A percentile compares a stretch with the other conserved stretches of the same genome.
Conservation (phyloP, 2,113 vertebrate species). For the Larimichthys crocea region DNA sequence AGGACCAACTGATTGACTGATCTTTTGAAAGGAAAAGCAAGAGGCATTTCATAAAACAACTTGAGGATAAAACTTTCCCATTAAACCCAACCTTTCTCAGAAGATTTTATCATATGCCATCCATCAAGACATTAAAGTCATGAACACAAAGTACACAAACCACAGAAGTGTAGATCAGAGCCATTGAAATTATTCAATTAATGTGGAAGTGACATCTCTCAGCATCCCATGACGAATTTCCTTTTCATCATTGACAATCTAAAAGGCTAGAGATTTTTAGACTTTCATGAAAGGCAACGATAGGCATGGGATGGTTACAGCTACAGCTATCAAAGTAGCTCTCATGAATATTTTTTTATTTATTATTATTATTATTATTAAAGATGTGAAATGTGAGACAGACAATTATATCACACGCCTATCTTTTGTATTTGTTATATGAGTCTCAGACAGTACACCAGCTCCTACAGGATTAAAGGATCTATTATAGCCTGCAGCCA, state of each 20-base stretch:
- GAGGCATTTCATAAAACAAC: slow-evolving; percentile 54
- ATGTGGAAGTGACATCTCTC: slow-evolving; percentile 46
- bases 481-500: slow-evolving; percentile 42
- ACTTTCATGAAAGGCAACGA: slow-evolving; percentile 23
- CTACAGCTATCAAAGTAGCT: not conserved
- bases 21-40: slow-evolving; percentile 30
- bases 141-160: slow-evolving; percentile 59
- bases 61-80: slow-evolving; percentile 50
- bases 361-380: not conserved
- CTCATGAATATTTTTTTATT: not conserved
- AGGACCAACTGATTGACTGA: slow-evolving; percentile 56
- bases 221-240: slow-evolving; percentile 30
- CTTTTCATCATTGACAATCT: slow-evolving; percentile 39
- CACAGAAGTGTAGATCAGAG: slow-evolving; percentile 56
- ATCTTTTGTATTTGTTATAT: not conserved
- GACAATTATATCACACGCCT: not conserved
- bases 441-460: slow-evolving; percentile 9
- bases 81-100: slow-evolving; percentile 59
- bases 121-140: slow-evolving; percentile 40
- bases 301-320: not conserved
- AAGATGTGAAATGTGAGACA: not conserved
- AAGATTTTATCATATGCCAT: slow-evolving; percentile 38
- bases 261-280: slow-evolving; percentile 32
- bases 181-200: slow-evolving; percentile 62
- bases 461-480: slow-evolving; percentile 26